These are phyloP conservation scores for Oophaga sylvatica DNA, from an alignment of 2,797 vertebrate genomes.

Conservation along the genomic window DNA sequence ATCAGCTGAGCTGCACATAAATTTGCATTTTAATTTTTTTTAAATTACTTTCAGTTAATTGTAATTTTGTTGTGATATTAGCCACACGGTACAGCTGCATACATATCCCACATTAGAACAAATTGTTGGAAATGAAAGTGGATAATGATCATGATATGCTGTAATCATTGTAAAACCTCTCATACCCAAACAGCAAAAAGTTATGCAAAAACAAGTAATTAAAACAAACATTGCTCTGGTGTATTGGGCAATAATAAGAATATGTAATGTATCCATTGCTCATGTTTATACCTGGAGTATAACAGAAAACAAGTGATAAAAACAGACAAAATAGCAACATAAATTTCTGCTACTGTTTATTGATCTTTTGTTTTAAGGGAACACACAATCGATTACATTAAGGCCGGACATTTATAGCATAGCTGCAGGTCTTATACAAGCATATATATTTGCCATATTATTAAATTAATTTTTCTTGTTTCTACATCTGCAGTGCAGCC, in stretches of 20 bases:
- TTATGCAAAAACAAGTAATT: background rate
- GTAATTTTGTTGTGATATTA: slow-evolving; percentile 24
- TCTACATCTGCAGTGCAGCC: too few species aligned
- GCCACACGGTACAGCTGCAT: background rate
- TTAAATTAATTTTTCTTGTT: too few species aligned
- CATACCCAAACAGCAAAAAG: background rate
- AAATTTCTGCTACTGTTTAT: too few species aligned
- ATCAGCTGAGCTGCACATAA: background rate
- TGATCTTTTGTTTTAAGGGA: too few species aligned
- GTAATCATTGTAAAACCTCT: background rate
- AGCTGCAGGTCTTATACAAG: too few species aligned
- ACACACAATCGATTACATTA: too few species aligned
- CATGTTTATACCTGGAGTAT: too few species aligned
- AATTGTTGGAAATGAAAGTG: background rate
- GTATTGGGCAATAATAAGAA: background rate
- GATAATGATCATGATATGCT: background rate
- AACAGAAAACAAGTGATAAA: too few species aligned
- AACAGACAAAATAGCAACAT: too few species aligned
- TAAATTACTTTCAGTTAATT: slow-evolving; percentile 17
- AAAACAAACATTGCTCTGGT: background rate
- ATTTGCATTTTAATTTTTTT: slow-evolving; percentile 38
- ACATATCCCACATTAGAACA: background rate
- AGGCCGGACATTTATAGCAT: too few species aligned
- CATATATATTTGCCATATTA: too few species aligned
- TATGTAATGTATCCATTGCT: too few species aligned